Base-by-base conservation (phyloP, 2,888 invertebrate species). In the Phalangium opilio region DNA sequence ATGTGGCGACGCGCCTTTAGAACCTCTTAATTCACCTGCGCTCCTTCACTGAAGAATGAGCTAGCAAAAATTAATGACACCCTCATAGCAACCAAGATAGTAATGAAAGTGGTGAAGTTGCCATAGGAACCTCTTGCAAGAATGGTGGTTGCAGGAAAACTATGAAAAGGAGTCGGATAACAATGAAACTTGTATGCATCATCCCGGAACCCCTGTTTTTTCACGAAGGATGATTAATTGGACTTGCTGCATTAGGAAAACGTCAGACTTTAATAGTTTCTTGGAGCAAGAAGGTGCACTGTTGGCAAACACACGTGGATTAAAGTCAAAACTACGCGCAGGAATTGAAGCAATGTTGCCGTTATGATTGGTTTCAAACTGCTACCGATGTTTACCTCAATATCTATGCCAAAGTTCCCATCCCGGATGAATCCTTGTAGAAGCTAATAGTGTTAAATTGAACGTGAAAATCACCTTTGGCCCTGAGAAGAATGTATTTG, bases 351-450 rank as follows among this genome's bases (percentile, higher is more conserved):
- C 51, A 52, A 15, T 50, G 58, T 49, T 93, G 93, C 63, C 76
- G 91, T 19, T 79, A 83, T 73, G 95, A 96, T 65, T 91, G 90
- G 84, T 89, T 93, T 69, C 95, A 96, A 70, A 95, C 93, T 1
- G 79, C 78, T 0, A 74, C 78, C 1, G 74, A 76, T 64, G 83
- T 95, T 0, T 81, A 83, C 50, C 76, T 95, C 43, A 81, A 90
- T 34, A 75, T 95, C 40, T 96, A 86, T 68, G 84, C 86, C 1
- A 95, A 95, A 70, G 78, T 83, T 58, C 84, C 89, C 62, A 77
- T 85, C 57, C 87, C 90, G 10, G 73, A 73, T 15, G 64, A 73
- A 49, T 85, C 86, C 51, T 69, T 46, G 72, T 98, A 2, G 79
- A 83, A 69, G 68, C 86, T 18, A 95, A 87, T 68, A 84, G 86